Conservation (phyloP, 2,113 vertebrate genomes). For the Alethe diademata region DNA sequence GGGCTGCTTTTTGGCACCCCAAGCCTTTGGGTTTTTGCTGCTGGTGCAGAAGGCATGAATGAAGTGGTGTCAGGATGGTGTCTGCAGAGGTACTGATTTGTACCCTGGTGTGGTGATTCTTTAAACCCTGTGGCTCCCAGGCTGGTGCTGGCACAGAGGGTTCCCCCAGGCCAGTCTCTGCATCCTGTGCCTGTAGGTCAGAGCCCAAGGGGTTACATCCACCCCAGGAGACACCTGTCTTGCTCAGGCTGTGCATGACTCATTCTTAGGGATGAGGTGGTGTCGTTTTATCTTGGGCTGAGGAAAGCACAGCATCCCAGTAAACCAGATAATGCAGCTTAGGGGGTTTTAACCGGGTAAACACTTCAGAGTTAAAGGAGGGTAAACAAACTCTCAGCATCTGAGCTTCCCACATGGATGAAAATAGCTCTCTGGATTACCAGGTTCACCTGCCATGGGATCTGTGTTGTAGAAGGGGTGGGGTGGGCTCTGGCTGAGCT, state of each 20-base stretch:
- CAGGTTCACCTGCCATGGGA: background rate
- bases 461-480: background rate
- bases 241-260: background rate
- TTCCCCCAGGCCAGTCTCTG: background rate
- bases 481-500: background rate
- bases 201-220: background rate
- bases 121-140: background rate
- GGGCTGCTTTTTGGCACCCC: background rate
- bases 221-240: background rate
- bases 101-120: background rate
- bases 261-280: background rate
- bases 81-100: background rate
- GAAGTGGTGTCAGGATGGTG: background rate
- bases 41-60: background rate
- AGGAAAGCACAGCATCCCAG: constrained; percentile 12
- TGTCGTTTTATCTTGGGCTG: constrained; percentile 33
- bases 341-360: constrained; percentile 49
- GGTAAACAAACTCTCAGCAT: constrained; percentile 32
- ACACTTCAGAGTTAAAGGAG: constrained; percentile 49
- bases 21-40: background rate
- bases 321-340: constrained; percentile 65
- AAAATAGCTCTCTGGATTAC: constrained; percentile 11
- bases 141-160: background rate
- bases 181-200: background rate
- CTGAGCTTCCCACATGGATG: background rate